Percentiles rank a stretch among this genome's conserved stretches.
Evolutionary conservation across 2,797 vertebrate species (phyloP).

Genomic region (Periophthalmus magnuspinnatus): DNA sequence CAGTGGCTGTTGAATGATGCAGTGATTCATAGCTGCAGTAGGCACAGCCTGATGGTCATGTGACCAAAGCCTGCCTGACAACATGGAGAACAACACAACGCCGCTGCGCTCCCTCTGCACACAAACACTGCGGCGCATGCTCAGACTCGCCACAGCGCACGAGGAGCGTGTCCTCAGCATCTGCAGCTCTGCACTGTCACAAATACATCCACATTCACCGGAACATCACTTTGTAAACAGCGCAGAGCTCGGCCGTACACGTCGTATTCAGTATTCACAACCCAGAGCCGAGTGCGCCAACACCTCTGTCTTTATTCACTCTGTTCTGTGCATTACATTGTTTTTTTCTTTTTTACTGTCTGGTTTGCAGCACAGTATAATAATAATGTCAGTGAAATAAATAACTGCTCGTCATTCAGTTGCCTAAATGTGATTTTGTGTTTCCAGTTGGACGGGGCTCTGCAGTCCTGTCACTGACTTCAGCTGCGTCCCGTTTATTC

Average conservation of each 20-base stretch:
- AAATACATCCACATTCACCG: constrained; percentile 18
- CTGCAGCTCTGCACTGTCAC: constrained; percentile 11
- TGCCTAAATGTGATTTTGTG: not conserved
- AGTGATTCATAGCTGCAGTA: constrained; percentile 79
- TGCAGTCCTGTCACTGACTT: not conserved
- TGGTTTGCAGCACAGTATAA: not conserved
- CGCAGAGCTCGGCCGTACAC: constrained; percentile 29
- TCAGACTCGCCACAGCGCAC: constrained; percentile 25
- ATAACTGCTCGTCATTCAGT: constrained; percentile 4
- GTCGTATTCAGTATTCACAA: constrained; percentile 54
- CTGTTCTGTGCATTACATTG: not conserved
- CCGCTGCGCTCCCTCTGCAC: constrained; percentile 27
- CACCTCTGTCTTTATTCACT: constrained; percentile 15
- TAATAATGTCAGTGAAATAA: constrained; percentile 13
- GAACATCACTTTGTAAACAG: not conserved
- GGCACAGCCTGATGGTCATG: constrained; percentile 72
- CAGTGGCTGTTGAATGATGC: constrained; percentile 68
- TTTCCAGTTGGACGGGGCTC: constrained; percentile 12
- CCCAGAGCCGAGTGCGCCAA: constrained; percentile 22
- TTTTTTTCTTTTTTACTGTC: constrained; percentile 15
- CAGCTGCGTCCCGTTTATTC: constrained; percentile 15
- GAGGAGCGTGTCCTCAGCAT: constrained; percentile 28
- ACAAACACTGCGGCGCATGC: constrained; percentile 31
- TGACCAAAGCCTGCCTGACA: constrained; percentile 84
- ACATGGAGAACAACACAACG: constrained; percentile 72